Evolutionary conservation across 2,797 vertebrate species (phyloP).

Genomic region (Microchirus variegatus): DNA sequence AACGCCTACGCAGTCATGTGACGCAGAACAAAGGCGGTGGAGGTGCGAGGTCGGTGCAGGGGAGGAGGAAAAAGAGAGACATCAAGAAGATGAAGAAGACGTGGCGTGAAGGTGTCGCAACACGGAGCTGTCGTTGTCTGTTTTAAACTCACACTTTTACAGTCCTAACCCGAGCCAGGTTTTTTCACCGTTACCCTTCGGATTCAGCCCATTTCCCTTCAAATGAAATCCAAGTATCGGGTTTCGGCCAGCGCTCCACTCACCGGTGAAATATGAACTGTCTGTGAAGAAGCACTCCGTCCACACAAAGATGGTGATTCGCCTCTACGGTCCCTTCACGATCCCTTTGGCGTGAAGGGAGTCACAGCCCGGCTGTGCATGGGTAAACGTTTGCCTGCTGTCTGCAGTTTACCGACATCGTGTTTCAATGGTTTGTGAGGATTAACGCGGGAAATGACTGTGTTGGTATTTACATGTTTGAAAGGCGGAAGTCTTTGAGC

Average conservation of each 20-base stretch:
- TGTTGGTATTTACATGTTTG: too few relatives aligned
- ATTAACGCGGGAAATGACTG: too few relatives aligned
- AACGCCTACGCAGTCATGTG: slow-evolving; percentile 55
- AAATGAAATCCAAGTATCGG: slow-evolving; percentile 45
- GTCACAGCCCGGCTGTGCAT: too few relatives aligned
- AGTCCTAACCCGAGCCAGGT: background rate
- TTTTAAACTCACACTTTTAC: background rate
- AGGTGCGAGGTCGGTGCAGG: background rate
- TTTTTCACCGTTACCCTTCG: slow-evolving; percentile 21
- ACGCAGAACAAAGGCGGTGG: slow-evolving; percentile 31
- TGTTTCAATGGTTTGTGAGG: too few relatives aligned
- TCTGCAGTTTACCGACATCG: too few relatives aligned
- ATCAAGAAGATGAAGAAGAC: slow-evolving; percentile 5
- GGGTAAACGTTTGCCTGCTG: too few relatives aligned
- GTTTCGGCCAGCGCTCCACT: slow-evolving; percentile 40
- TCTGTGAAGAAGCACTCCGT: slow-evolving; percentile 12
- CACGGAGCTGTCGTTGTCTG: slow-evolving; percentile 1
- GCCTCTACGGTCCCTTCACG: too few relatives aligned
- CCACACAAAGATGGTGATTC: too few relatives aligned
- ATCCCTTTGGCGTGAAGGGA: too few relatives aligned
- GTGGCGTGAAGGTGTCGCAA: slow-evolving; percentile 13
- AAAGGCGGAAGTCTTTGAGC: too few relatives aligned
- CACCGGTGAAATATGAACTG: slow-evolving; percentile 52
- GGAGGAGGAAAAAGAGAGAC: background rate
- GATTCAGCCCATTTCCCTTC: slow-evolving; percentile 33